Base-by-base conservation (phyloP, 1,140 invertebrate species). In the Sinella curviseta region DNA sequence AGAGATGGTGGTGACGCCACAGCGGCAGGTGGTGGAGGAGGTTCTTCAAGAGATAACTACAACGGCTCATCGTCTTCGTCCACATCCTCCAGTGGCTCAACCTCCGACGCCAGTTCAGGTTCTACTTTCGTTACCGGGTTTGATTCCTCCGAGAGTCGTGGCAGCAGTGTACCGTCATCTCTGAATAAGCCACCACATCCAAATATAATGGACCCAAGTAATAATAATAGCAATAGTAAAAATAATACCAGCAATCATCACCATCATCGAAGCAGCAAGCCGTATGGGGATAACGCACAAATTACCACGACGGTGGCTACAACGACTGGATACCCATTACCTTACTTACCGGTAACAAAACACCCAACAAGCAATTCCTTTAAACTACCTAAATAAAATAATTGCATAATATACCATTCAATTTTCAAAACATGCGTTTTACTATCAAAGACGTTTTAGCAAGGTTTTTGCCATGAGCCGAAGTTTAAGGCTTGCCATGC, bases 271-370 rank as follows among this genome's bases (percentile, higher is more conserved):
- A 30, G 24, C 31, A 30, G 30, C 65, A 70, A 14, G 31, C 4
- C 8, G 1, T 70, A 70, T 30, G 65, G 28, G 31, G 65, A 70
- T 33, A 31, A 8, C 8, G 8, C 57, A 36, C 65, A 34, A 77
- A 48, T 60, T 14, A n/a, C 57, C 16, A n/a, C 24, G 8, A 16
- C 65, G 34, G 36, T 35, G 14, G 54, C 35, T 30, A 36, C 77
- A 17, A 54, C 39, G 14, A 55, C 48, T 55, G 73, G 30, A 55
- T 78, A 78, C 33, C 67, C 77, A 1, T 78, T 74, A 16, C 65
- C 77, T 34, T 74, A 74, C n/a, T 33, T 74, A 74, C 67, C 70
- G 77, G 77, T 78, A 78, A 70, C 26, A 48, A 48, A 48, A 17
- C 4, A 4, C 17, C 17, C 39, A 48, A 48, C 4, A 48, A 48